Base-by-base conservation (phyloP, 2,888 invertebrate genomes). In the Coenonympha glycerion region DNA sequence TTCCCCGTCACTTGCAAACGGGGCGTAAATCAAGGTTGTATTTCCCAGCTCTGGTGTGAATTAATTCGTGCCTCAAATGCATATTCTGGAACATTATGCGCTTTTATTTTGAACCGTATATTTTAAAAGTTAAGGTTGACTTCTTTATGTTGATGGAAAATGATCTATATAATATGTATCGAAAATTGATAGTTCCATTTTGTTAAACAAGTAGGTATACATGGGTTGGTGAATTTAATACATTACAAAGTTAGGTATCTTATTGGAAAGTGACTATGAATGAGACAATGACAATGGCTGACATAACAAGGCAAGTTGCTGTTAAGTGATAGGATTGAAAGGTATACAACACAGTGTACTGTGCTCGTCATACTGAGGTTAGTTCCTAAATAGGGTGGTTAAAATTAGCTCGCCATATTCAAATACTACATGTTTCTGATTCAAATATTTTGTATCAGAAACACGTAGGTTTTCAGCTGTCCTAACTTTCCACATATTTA, bases 1-100 rank as follows among this genome's bases (percentile, higher is more conserved):
- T 45, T 37, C 18, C 46, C 36, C 52, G 42, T 52, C 55, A 55
- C 41, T 44, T 34, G 47, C 52, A 55, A 40, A 49, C 33, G 30
- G 37, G 19, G 46, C 41, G 49, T 55, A 52, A 49, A 55, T 52
- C 49, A 52, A 37, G 48, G 47, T 52, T 44, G 44, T 44, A 28
- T 49, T 42, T 28, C 42, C 42, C 28, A 4, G 49, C 44, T 49
- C 48, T 49, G 22, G 28, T 24, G 46, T 47, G 49, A 52, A 55
- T 52, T 49, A 52, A 55, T 52, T 49, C 22, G 6, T 22, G 44
- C 44, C 49, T 52, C 45, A 47, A 52, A 52, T 37, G 33, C 37
- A 28, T 22, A 26, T 36, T 36, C 22, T n/a, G 31, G 13, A 3
- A 16, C 24, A 33, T 2, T 6, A 13, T 33, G 11, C 28, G 28